Evolutionary conservation across 2,797 vertebrate genomes (phyloP), one percentile per base, ranked within the genome.

Genomic region (Mastacembelus armatus): DNA sequence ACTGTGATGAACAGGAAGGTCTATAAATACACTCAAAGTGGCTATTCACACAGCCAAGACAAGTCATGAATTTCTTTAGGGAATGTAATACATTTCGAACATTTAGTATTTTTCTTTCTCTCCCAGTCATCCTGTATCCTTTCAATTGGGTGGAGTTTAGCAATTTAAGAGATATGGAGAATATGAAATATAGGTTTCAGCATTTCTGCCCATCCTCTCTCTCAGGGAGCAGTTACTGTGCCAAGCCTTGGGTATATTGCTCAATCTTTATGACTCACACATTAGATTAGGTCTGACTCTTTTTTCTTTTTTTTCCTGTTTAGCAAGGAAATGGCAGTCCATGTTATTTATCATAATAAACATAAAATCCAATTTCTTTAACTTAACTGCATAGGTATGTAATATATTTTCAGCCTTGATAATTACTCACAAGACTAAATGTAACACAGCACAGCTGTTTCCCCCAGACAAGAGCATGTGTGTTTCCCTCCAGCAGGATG

Each of bases 361-460:
- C 30, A 15, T 4, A 8, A 62, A 51, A 77, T 73, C 5, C 0
- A 27, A 59, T 77, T 52, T 38, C 40, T 65, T 59, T 27, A 59
- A 57, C 40, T 47, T 10, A 70, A 6, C 39, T 63, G 18, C 7
- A 7, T 47, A 40, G 24, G 15, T 35, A 47, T 66, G n/a, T 48
- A 26, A 69, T 74, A 7, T 54, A 78, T 63, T 83, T 63, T 50
- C 42, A 63, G 43, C 15, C 12, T 16, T 39, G 40, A 26, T 77
- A 78, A 85, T 85, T 79, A 72, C 57, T 63, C 61, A 62, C 35
- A 62, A 51, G 42, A 71, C 22, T 66, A 30, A 63, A 52, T 59
- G 60, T 72, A 82, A 86, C 16, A 44, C 24, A 30, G 55, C 49
- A 24, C 80, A 86, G 80, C 65, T 86, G 77, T 78, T 85, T 65